Evolutionary conservation across 2,113 vertebrate genomes (phyloP).

Genomic region (Nesogale talazaci): DNA sequence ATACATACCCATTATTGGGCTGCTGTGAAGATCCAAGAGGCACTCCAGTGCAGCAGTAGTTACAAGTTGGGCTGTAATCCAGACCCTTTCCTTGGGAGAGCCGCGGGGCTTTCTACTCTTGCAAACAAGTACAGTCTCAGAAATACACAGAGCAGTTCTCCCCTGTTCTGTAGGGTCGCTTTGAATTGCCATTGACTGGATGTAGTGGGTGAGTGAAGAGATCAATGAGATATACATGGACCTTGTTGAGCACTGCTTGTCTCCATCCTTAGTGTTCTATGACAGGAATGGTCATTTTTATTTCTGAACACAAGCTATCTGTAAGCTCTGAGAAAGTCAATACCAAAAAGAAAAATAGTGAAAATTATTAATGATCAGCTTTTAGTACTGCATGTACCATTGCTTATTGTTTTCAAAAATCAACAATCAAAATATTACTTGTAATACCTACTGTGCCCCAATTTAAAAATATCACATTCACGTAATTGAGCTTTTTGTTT

Average conservation of each 20-base stretch:
- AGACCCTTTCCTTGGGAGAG: too few species aligned
- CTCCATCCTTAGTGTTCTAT: not conserved
- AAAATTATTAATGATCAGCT: not conserved
- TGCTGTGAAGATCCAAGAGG: not conserved
- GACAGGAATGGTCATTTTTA: not conserved
- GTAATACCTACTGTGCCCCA: not conserved
- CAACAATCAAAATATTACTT: not conserved
- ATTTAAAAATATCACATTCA: not conserved
- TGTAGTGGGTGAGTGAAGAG: too few species aligned
- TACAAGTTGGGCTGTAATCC: too few species aligned
- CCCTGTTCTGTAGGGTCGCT: too few species aligned
- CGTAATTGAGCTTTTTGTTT: not conserved
- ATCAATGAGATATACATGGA: not conserved
- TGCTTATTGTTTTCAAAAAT: not conserved
- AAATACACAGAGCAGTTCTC: too few species aligned
- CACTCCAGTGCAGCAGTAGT: too few species aligned
- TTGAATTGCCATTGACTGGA: too few species aligned
- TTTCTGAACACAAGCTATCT: not conserved
- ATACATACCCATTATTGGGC: not conserved
- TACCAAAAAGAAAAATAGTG: not conserved
- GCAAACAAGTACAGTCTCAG: too few species aligned
- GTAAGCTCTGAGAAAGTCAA: not conserved
- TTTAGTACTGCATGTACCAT: constrained; percentile 1
- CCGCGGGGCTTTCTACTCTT: too few species aligned
- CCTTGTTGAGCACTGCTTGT: not conserved